These are phyloP conservation scores for Leptonema lineaticorne DNA, from an alignment of 1,140 invertebrate species.

Conservation along the genomic window DNA sequence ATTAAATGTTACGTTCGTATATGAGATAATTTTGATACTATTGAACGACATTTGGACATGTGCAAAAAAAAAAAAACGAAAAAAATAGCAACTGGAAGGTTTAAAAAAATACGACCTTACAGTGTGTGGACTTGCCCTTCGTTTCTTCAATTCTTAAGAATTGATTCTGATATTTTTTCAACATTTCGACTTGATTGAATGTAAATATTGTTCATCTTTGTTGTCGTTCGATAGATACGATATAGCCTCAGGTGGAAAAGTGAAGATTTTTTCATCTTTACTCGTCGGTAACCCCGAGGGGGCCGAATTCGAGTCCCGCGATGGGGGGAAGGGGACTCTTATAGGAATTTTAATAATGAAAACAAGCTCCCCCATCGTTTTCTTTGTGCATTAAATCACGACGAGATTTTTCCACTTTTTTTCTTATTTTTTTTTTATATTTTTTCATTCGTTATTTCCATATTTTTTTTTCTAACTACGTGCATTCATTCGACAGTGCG, in stretches of 20 bases:
- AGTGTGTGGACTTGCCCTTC: no score
- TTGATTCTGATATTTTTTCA: constrained; percentile 1
- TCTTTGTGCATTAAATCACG: constrained; percentile 26
- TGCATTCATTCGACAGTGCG: background rate
- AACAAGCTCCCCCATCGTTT: constrained; percentile 16
- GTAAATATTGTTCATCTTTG: constrained; percentile 22
- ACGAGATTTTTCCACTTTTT: background rate
- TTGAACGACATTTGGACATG: no score
- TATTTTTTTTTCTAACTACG: background rate
- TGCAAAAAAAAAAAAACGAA: no score
- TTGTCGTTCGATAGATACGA: constrained; percentile 12
- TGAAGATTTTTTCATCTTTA: no score
- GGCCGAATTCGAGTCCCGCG: background rate
- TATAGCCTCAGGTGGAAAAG: background rate
- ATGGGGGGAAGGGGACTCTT: background rate
- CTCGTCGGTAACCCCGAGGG: no score
- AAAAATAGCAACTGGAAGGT: no score
- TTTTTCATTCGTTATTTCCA: background rate
- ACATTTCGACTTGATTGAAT: constrained; percentile 20
- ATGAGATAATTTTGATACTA: no score
- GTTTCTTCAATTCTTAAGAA: background rate
- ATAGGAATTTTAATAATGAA: constrained; percentile 26
- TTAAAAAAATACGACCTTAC: no score
- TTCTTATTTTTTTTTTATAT: background rate
- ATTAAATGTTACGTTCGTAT: no score